A percentile compares a stretch with the other conserved stretches of the same genome.
Conservation (phyloP, 2,888 invertebrate species). For the Pecten maximus region DNA sequence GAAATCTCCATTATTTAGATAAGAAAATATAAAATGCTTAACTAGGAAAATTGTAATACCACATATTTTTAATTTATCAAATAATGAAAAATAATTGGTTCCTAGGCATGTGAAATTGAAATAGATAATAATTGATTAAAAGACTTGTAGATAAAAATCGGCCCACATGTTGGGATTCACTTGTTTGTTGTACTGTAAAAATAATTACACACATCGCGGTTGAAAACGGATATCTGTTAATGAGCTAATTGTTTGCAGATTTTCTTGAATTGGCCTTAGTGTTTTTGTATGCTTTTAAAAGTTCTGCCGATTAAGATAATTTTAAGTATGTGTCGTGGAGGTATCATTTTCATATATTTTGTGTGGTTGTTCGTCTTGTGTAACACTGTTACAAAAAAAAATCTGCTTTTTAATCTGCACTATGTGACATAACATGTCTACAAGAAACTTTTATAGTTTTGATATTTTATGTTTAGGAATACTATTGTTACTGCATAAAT, state of each 20-base stretch:
- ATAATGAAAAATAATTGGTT: background rate
- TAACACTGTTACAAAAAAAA: background rate
- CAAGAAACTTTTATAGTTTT: too few relatives aligned
- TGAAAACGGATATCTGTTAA: background rate
- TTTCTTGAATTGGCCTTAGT: background rate
- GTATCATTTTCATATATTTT: background rate
- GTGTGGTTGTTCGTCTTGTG: background rate
- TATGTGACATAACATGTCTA: background rate
- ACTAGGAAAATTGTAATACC: background rate
- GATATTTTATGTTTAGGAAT: too few relatives aligned
- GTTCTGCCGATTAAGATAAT: background rate
- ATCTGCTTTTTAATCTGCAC: background rate
- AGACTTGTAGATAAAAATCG: background rate
- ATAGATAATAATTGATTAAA: background rate
- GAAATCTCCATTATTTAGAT: background rate
- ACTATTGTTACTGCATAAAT: too few relatives aligned
- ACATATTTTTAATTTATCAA: background rate
- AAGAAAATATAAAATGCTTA: background rate
- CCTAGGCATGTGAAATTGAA: background rate
- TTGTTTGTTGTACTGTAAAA: background rate
- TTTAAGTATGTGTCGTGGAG: background rate
- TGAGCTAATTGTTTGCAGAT: background rate
- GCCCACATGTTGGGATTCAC: background rate
- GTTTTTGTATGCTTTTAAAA: background rate
- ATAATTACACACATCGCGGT: background rate